phyloP scores from a whole-genome alignment of 2,888 invertebrate genomes.

The Acanthosepion pharaonis region DNA sequence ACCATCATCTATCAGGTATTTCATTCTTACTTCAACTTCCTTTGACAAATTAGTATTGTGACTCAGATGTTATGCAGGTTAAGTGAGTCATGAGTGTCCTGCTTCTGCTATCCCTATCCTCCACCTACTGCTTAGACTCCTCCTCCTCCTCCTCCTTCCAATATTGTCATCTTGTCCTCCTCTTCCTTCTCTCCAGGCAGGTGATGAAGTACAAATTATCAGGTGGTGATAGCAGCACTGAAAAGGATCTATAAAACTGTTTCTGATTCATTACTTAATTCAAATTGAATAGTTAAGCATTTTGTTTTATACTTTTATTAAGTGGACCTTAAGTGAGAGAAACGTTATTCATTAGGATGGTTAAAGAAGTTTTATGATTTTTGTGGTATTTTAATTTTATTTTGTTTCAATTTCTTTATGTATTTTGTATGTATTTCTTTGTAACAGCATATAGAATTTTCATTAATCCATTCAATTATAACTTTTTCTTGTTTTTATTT shows the following conservation, averaged over 20 bases:
- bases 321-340: not conserved
- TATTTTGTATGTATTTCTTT: not conserved
- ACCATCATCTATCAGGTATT: conserved; percentile 18
- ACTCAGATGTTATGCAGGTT: conserved; percentile 33
- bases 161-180: not conserved
- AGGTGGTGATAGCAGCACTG: not conserved
- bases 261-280: not conserved
- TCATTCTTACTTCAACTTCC: conserved; percentile 17
- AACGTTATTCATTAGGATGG: not conserved
- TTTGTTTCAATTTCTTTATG: not conserved
- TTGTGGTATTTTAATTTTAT: not conserved
- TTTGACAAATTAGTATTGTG: conserved; percentile 25
- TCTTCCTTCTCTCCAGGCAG: not conserved
- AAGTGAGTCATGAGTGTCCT: conserved; percentile 33
- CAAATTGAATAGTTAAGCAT: not conserved
- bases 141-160: not conserved
- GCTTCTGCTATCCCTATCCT: not conserved
- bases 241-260: not conserved
- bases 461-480: too few relatives aligned
- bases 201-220: conserved; percentile 33
- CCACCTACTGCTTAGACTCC: not conserved
- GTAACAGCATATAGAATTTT: not conserved
- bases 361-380: conserved; percentile 3
- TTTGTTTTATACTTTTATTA: not conserved
- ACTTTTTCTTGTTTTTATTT: not conserved